Evolutionary conservation across 2,888 invertebrate species (phyloP), one percentile per base, ranked within the genome.

Genomic region (Meghimatium bilineatum): DNA sequence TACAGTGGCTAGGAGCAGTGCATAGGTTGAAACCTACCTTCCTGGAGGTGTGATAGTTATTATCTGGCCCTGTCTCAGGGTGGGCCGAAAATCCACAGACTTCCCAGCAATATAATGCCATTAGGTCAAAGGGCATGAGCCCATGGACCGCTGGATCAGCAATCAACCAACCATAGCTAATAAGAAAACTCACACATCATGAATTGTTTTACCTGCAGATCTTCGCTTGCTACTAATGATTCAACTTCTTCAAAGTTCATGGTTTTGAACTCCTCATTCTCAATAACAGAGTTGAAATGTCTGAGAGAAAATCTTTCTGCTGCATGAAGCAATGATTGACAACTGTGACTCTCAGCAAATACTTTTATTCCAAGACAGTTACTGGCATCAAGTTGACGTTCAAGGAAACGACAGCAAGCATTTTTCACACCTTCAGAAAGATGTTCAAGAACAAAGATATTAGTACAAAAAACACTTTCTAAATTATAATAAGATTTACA

Each of bases 291-390:
- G 69, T 93, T 91, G 87, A 92, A 93, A 75, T 92, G 89, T 63
- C 91, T 89, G 66, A 90, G 88, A 49, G 91, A 89, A 87, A 88
- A 93, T 1, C 87, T 86, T 84, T 92, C 91, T 23, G 93, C 91
- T 12, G 93, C 92, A 34, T 88, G 86, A 83, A 89, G 86, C 75
- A 93, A 87, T 23, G 86, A 84, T 20, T 88, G 87, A 87, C 93
- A 93, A 78, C 89, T 88, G 83, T 93, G 93, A 80, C 91, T 90
- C 86, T 93, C 93, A 69, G 93, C 93, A 88, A 93, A 93, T n/a
- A 92, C 90, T 80, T 92, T 91, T 67, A 93, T 93, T 0, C 93
- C 93, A 8, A 93, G 89, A 83, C 93, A 93, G 87, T 93, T 93
- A 63, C 91, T 89, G 34, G 91, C 91, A 86, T 93, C 93, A 23